Base-by-base conservation (phyloP, 2,113 vertebrate genomes). In the Tachuris rubrigastra region DNA sequence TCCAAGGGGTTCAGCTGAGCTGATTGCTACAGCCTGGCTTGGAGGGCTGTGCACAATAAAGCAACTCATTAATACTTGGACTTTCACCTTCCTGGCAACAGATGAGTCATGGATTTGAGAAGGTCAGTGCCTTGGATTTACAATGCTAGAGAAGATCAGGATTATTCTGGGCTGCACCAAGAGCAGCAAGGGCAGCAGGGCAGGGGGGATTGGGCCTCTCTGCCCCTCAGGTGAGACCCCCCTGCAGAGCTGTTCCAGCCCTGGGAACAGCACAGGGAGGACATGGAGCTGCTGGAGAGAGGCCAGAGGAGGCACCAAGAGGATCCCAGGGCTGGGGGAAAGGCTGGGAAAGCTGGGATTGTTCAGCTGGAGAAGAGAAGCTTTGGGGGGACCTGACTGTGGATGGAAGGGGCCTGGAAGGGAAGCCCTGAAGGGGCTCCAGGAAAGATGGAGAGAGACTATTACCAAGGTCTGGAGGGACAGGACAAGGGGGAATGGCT, bases 61-160 rank as follows among this genome's bases (percentile, higher is more conserved):
- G 87, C 10, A 46, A 30, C 37, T 89, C 85, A 69, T 79, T 35
- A 73, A 89, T n/a, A 79, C 56, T 47, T 12, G 18, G 71, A 69
- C 53, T 92, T 96, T 89, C 77, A 85, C 85, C 77, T 69, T 85
- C 87, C 89, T 79, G 94, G 91, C 83, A 67, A n/a, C 4, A 41
- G 53, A 25, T 50, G 77, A 91, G 81, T 89, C 87, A 60, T 1
- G 42, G 35, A 19, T 2, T 82, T 58, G 53, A 66, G 89, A 65
- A 72, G 60, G 77, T 76, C 93, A 85, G 28, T 60, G 77, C 81
- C 47, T 68, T 44, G 74, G 69, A 50, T 91, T 85, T 22, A 42
- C 66, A 62, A 68, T 35, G 63, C 89, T 85, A 41, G 47, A 56
- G 39, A 79, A 76, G 16, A 62, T 35, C 0, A 0, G 46, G 74